Evolutionary conservation across 1,140 invertebrate species (phyloP).

Genomic region (Gyrodactylus bullatarudis): DNA sequence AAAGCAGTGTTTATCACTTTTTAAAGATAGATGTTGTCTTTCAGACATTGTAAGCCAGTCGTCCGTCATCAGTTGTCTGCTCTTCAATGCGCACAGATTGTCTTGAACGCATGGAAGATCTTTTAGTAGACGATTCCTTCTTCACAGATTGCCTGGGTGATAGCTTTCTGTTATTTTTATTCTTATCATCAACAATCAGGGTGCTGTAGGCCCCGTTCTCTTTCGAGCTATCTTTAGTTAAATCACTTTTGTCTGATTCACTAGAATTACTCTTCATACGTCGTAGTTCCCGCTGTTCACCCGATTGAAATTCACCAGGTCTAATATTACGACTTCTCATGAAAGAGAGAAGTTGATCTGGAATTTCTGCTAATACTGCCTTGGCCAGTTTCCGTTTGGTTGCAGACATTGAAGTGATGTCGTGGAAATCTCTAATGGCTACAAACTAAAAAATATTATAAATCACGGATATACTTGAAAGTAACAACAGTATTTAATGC

Average conservation of each 20-base stretch:
- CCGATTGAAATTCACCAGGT: background rate
- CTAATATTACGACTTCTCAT: background rate
- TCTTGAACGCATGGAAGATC: background rate
- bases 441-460: too few species aligned
- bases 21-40: too few species aligned
- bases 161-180: too few species aligned
- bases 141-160: too few species aligned
- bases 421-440: background rate
- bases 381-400: background rate
- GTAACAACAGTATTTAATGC: too few species aligned
- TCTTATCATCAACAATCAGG: background rate
- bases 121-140: background rate
- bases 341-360: background rate
- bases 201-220: background rate
- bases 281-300: background rate
- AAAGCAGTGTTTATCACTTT: too few species aligned
- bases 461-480: too few species aligned
- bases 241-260: too few species aligned
- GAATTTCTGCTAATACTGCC: background rate
- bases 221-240: too few species aligned
- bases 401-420: background rate
- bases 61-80: background rate
- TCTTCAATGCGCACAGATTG: background rate
- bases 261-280: too few species aligned
- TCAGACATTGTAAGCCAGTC: background rate